phyloP scores from a whole-genome alignment of 2,797 vertebrate genomes.

The Calcarius lapponicus region DNA sequence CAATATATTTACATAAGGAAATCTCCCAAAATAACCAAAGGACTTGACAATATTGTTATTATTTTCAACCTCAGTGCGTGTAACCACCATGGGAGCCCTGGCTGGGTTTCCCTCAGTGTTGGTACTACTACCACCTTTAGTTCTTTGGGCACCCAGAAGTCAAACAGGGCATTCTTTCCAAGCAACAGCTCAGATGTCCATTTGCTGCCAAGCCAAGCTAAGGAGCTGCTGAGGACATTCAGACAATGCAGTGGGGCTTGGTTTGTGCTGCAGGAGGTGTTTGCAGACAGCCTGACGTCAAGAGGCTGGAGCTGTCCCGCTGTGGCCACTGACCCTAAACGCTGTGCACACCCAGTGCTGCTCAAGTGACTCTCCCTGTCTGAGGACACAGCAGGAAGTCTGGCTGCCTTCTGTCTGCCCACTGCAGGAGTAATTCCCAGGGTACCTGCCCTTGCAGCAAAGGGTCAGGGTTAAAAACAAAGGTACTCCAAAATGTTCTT shows the following conservation, averaged over 20 bases:
- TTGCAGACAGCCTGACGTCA: not conserved
- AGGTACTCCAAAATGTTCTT: not conserved
- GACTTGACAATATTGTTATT: not conserved
- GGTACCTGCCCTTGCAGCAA: not conserved
- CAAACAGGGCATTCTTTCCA: not conserved
- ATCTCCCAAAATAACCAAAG: not conserved
- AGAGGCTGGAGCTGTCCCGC: not conserved
- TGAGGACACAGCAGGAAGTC: not conserved
- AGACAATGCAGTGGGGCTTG: not conserved
- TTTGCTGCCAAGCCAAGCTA: not conserved
- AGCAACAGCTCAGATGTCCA: not conserved
- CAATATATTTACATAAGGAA: not conserved
- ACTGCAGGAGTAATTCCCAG: not conserved
- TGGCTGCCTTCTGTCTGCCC: not conserved
- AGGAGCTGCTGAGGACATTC: not conserved
- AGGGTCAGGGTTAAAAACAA: not conserved
- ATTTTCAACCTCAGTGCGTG: not conserved
- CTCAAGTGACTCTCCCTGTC: not conserved
- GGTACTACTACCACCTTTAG: rapidly evolving
- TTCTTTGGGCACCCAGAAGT: not conserved
- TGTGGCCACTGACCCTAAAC: not conserved
- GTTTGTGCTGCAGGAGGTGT: not conserved
- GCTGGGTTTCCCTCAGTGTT: not conserved
- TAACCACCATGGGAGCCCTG: not conserved
- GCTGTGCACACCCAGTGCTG: rapidly evolving